A percentile compares a stretch with the other conserved stretches of the same genome.
Evolutionary conservation across 2,888 invertebrate genomes (phyloP).

Genomic region (Callyntrura guangdongensis): DNA sequence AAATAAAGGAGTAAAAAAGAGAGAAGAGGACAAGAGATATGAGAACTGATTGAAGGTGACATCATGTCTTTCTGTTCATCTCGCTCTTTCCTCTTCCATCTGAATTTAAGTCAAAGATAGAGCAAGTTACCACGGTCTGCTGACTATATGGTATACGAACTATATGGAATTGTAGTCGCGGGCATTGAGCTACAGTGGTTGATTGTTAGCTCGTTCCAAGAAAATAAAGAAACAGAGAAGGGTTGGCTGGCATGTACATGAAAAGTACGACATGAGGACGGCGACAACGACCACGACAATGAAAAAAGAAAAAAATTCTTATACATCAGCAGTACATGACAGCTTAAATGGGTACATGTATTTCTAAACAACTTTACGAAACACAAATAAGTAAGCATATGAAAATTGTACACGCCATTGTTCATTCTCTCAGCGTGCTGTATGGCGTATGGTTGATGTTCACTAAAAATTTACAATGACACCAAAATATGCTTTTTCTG

Average conservation of each 20-base stretch:
- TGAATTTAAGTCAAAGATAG: slow-evolving; percentile 69
- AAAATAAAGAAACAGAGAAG: slow-evolving; percentile 54
- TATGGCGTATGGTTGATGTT: no score
- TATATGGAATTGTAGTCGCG: not conserved
- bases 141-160: not conserved
- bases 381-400: no score
- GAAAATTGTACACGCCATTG: no score
- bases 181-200: not conserved
- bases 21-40: slow-evolving; percentile 70
- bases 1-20: slow-evolving; percentile 41
- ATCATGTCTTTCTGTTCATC: slow-evolving; percentile 75
- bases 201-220: slow-evolving; percentile 42
- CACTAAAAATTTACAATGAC: no score
- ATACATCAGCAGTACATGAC: slow-evolving; percentile 68
- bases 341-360: slow-evolving; percentile 53
- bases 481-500: slow-evolving; percentile 13
- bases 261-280: slow-evolving; percentile 37
- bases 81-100: slow-evolving; percentile 57
- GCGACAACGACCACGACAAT: slow-evolving; percentile 27
- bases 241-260: slow-evolving; percentile 58
- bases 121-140: not conserved
- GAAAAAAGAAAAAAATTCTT: slow-evolving; percentile 48
- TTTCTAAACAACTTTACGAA: no score
- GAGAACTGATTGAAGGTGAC: slow-evolving; percentile 77
- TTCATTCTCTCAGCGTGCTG: no score